These are phyloP conservation scores for Chrysina gloriosa DNA, from an alignment of 2,888 invertebrate genomes.

Conservation along the genomic window DNA sequence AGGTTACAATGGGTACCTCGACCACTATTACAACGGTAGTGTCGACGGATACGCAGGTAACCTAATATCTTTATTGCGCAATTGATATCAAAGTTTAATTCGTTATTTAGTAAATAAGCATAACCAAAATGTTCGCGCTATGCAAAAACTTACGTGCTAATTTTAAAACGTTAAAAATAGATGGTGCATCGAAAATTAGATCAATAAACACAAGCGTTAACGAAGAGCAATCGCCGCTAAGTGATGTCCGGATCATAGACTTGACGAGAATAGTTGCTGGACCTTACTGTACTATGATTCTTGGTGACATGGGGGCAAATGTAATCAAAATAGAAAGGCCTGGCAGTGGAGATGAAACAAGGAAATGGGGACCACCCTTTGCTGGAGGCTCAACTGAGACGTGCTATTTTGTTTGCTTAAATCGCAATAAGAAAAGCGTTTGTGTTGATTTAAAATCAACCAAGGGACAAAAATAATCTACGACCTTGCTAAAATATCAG, in stretches of 20 bases:
- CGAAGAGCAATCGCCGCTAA: constrained; percentile 67
- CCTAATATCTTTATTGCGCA: constrained; percentile 29
- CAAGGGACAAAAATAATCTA: constrained; percentile 75
- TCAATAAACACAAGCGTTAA: constrained; percentile 42
- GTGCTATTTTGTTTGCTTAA: constrained; percentile 87
- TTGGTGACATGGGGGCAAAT: constrained; percentile 93
- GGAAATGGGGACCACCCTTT: constrained; percentile 95
- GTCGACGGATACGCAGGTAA: constrained; percentile 60
- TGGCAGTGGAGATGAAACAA: constrained; percentile 84
- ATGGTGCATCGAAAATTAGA: constrained; percentile 20
- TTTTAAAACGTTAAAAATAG: constrained; percentile 40
- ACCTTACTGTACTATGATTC: constrained; percentile 93
- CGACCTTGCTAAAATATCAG: constrained; percentile 80
- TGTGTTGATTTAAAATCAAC: constrained; percentile 84
- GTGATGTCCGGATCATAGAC: constrained; percentile 81
- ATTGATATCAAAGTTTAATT: constrained; percentile 28
- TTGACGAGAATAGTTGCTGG: constrained; percentile 91
- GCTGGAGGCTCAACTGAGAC: constrained; percentile 70
- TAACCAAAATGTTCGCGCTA: constrained; percentile 35
- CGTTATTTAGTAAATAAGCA: constrained; percentile 23
- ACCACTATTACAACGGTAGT: constrained; percentile 59
- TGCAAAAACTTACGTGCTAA: constrained; percentile 25
- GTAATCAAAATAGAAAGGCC: constrained; percentile 93
- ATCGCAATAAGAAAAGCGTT: constrained; percentile 94
- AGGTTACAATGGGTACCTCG: constrained; percentile 52